phyloP scores from a whole-genome alignment of 2,797 vertebrate species.

The Microctenopoma lineatum region DNA sequence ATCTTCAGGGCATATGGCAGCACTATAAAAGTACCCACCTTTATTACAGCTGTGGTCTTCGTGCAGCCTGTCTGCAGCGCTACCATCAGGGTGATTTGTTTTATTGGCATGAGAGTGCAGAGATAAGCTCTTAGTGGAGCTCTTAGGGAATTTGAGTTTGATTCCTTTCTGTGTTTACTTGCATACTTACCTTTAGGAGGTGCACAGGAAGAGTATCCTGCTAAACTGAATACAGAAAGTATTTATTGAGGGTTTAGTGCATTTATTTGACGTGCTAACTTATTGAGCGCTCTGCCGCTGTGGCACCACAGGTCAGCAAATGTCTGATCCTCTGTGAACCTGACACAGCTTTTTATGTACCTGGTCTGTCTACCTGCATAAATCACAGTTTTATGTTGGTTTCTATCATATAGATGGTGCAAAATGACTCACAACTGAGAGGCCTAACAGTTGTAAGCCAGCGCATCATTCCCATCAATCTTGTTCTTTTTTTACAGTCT shows the following conservation, averaged over 20 bases:
- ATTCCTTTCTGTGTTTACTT: slow-evolving; percentile 32
- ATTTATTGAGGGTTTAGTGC: neutral
- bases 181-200: slow-evolving; percentile 17
- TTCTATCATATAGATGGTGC: too few species aligned
- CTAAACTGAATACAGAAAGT: slow-evolving; percentile 4
- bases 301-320: neutral
- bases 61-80: slow-evolving; percentile 15
- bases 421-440: too few species aligned
- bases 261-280: neutral
- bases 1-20: slow-evolving; percentile 48
- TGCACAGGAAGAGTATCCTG: slow-evolving; percentile 18
- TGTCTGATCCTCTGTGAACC: neutral
- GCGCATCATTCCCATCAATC: neutral
- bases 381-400: neutral
- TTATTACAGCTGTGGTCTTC: slow-evolving; percentile 21
- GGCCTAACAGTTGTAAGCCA: neutral
- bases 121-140: slow-evolving; percentile 40
- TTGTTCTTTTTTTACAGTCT: slow-evolving; percentile 71
- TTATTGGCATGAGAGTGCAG: slow-evolving; percentile 29
- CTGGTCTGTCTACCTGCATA: neutral
- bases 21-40: slow-evolving; percentile 52
- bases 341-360: neutral
- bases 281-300: too few species aligned
- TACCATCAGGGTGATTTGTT: slow-evolving; percentile 21
- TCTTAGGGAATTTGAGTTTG: slow-evolving; percentile 33